Evolutionary conservation across 2,113 vertebrate species (phyloP).

Genomic region (Amphilophus citrinellus): DNA sequence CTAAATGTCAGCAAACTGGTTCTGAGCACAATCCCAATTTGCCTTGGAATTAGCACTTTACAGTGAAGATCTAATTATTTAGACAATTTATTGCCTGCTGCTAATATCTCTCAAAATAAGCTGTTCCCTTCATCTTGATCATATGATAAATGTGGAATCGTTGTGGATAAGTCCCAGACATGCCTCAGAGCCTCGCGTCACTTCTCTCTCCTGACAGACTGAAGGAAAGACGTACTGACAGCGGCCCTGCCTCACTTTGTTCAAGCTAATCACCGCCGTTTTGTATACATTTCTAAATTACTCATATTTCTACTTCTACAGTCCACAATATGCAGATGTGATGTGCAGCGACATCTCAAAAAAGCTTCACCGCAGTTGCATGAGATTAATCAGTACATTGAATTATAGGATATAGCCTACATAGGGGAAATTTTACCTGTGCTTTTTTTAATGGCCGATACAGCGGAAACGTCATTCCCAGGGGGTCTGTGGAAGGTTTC

Average conservation of each 20-base stretch:
- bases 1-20: slow-evolving; percentile 87
- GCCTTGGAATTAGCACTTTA: slow-evolving; percentile 83
- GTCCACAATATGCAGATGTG: neutral
- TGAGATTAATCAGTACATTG: neutral
- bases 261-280: slow-evolving; percentile 21
- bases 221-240: slow-evolving; percentile 64
- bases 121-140: slow-evolving; percentile 74
- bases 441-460: neutral
- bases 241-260: slow-evolving; percentile 34
- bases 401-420: neutral
- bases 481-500: neutral
- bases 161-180: slow-evolving; percentile 72
- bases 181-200: slow-evolving; percentile 76
- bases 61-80: slow-evolving; percentile 80
- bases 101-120: slow-evolving; percentile 76
- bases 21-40: slow-evolving; percentile 83
- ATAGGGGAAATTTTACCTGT: neutral
- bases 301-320: neutral
- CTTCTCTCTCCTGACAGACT: slow-evolving; percentile 56
- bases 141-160: slow-evolving; percentile 64
- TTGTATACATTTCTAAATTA: neutral
- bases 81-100: slow-evolving; percentile 81
- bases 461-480: neutral
- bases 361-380: neutral
- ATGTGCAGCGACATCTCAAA: neutral